Base-by-base conservation (phyloP, 2,888 invertebrate genomes). In the Himalopsyche kuldschensis region DNA sequence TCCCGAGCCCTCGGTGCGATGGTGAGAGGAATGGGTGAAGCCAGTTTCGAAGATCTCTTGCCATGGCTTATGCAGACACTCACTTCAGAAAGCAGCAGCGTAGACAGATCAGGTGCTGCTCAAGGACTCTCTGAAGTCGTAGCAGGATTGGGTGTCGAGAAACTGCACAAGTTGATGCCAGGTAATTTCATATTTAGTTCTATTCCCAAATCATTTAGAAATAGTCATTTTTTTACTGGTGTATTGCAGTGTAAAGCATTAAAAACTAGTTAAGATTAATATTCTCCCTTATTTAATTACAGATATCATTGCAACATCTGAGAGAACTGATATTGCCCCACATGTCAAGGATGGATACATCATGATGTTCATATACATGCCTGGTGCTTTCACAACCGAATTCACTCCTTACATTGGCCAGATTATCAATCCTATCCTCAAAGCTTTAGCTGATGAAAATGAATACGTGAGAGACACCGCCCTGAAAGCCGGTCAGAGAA, bases 291-390 rank as follows among this genome's bases (percentile, higher is more conserved):
- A 35, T 86, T 48, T 75, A 78, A 86, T 87, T 87, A 24, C 89
- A 93, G 97, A 98, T 89, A 98, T 99, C 86, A 98, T 99, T 87
- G 94, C 96, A 80, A 98, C 98, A 0, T 97, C 98, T 0, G 97
- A 98, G 89, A 94, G 98, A 84, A 95, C 95, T 0, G 98, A 98
- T 89, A 97, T 98, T 87, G 97, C 98, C 6, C 97, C 99, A 0
- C 98, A 98, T 90, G 99, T 99, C 1, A 97, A 99, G 88, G 99
- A 99, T 91, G 99, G 99, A 75, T 99, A 99, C 91, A 98, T 99
- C 86, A 98, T 99, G 98, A 98, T 99, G 97, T 99, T 99, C 90
- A 99, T 99, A 88, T 99, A 99, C 91, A 97, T 99, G 95, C 99
- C 99, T 3, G 96, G 96, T 85, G 98, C 98, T 15, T 99, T 99